Percentiles rank a stretch among this genome's conserved stretches.
Evolutionary conservation across 2,113 vertebrate genomes (phyloP).

Genomic region (Leptodactylus fuscus): DNA sequence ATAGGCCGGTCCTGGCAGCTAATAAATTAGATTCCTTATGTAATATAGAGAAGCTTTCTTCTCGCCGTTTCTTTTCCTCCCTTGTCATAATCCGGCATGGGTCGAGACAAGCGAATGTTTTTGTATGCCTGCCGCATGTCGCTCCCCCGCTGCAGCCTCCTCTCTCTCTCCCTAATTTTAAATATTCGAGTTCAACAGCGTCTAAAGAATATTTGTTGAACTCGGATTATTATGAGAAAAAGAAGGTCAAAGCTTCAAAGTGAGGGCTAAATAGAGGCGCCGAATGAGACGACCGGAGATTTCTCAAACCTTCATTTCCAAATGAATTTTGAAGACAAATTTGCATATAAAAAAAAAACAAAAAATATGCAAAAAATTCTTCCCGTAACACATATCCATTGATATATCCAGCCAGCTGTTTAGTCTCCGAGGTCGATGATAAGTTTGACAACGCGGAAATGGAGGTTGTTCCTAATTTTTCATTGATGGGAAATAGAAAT

Average conservation of each 20-base stretch:
- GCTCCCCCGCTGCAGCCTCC: not conserved
- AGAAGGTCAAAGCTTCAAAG: conserved; percentile 50
- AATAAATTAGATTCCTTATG: conserved; percentile 54
- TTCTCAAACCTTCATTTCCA: conserved; percentile 7
- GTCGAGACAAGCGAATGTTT: conserved; percentile 29
- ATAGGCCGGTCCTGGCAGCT: conserved; percentile 1
- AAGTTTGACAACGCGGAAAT: not conserved
- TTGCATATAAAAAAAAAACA: conserved; percentile 25
- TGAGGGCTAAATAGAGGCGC: conserved; percentile 35
- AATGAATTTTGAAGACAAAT: conserved; percentile 49
- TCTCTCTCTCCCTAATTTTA: conserved; percentile 11
- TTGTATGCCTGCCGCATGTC: not conserved
- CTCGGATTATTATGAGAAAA: conserved; percentile 28
- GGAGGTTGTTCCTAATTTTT: not conserved
- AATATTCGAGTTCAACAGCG: conserved; percentile 45
- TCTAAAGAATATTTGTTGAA: conserved; percentile 44
- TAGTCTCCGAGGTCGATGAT: not conserved
- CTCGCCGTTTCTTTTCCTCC: not conserved
- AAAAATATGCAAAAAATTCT: not conserved
- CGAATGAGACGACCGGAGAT: not conserved
- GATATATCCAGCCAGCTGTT: not conserved
- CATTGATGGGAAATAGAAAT: not conserved
- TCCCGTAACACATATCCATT: not conserved
- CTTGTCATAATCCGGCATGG: not conserved
- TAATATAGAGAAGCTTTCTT: not conserved